These are phyloP conservation scores for Sabatieria punctata DNA, from an alignment of 2,888 invertebrate species.

Conservation along the genomic window DNA sequence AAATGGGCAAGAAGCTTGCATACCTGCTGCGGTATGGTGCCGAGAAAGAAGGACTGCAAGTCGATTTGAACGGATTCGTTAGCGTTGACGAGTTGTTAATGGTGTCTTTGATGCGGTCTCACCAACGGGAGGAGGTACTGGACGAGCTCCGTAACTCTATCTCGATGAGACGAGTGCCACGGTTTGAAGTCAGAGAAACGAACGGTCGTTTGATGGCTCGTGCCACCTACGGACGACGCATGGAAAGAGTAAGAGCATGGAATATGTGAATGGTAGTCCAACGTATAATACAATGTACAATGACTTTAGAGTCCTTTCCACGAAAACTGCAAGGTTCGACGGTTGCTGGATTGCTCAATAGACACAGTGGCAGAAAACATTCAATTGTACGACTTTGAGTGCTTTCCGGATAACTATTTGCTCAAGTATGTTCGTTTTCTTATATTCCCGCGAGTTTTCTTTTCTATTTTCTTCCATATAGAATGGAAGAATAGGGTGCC, in stretches of 20 bases:
- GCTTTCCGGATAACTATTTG: background rate
- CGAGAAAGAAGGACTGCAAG: constrained; percentile 1
- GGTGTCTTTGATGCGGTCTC: background rate
- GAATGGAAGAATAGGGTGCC: no score
- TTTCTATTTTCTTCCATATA: no score
- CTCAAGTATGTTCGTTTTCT: background rate
- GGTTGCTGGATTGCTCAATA: background rate
- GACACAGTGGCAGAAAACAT: background rate
- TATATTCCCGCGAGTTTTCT: no score
- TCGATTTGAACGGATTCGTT: background rate
- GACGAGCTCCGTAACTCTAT: background rate
- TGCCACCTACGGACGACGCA: constrained; percentile 1
- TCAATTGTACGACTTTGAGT: background rate
- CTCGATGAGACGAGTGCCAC: background rate
- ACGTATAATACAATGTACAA: background rate
- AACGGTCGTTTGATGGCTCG: background rate
- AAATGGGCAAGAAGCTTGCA: background rate
- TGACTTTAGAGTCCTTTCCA: background rate
- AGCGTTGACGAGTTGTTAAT: background rate
- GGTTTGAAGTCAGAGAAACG: background rate
- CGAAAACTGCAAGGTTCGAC: background rate
- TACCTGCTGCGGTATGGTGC: constrained; percentile 1
- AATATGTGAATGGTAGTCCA: background rate
- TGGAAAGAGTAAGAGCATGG: background rate
- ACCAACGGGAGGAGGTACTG: background rate